Base-by-base conservation (phyloP, 1,140 invertebrate genomes). In the Acromyrmex echinatior region DNA sequence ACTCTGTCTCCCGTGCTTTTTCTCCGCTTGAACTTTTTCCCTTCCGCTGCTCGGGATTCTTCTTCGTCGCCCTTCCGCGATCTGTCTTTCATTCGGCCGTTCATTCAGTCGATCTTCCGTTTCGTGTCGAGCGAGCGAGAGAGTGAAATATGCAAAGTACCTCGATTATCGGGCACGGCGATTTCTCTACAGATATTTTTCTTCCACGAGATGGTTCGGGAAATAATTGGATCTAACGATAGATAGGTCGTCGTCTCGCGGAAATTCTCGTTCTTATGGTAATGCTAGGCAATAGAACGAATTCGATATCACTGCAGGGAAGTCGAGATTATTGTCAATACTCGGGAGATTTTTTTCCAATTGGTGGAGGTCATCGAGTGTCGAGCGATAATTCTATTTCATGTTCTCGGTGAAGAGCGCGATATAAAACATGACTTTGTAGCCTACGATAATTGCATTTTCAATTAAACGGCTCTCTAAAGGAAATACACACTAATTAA, bases 161-260 rank as follows among this genome's bases (percentile, higher is more conserved):
- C 77, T 53, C 80, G 89, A 90, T 91, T 90, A 90, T 91, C 88
- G 79, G 76, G 25, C 51, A 62, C 53, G 21, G 45, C 66, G 89
- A 77, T 51, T 85, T 88, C 65, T 85, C 87, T 58, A 65, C 89
- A 90, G 88, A 86, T 91, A 90, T 90, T 90, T 90, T 87, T 53
- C 66, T 82, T 82, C 74, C 56, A 18, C 49, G 35, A 56, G 56
- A 63, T 45, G 45, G 58, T 14, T 51, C 56, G 14, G 51, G 39
- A 62, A 51, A 87, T 91, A 91, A 91, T 91, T 90, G 88, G 89
- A 90, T 86, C 76, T 87, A 80, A 88, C 86, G 86, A 88, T 51
- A 70, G 85, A 86, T 60, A 62, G 65, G 51, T 62, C 65, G 77
- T 60, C 53, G 62, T 49, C 65, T 12, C 63, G 63, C 28, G 21